These are phyloP conservation scores for Oreonectes daqikongensis DNA, from an alignment of 2,797 vertebrate genomes.

Conservation along the genomic window DNA sequence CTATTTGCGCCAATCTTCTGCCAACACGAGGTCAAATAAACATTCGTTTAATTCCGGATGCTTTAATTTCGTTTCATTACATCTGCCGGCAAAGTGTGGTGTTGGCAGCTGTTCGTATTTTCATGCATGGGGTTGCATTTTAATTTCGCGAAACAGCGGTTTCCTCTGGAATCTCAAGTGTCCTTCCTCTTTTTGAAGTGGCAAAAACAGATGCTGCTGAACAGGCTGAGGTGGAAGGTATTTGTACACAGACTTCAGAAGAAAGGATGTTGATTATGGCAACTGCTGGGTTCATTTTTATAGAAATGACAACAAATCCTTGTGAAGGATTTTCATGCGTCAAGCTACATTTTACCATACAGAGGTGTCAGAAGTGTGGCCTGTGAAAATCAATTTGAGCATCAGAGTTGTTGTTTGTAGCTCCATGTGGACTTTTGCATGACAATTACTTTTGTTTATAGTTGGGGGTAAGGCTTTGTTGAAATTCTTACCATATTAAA, in stretches of 20 bases:
- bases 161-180: slow-evolving; percentile 21
- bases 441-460: background rate
- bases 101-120: slow-evolving; percentile 11
- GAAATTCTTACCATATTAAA: no score
- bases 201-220: slow-evolving; percentile 27
- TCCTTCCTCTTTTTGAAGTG: slow-evolving; percentile 12
- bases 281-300: slow-evolving; percentile 6
- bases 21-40: background rate
- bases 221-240: background rate
- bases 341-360: background rate
- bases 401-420: background rate
- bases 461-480: background rate
- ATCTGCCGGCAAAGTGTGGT: slow-evolving; percentile 8
- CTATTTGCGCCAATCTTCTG: background rate
- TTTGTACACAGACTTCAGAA: slow-evolving; percentile 18
- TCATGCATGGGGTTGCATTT: slow-evolving; percentile 1
- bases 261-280: slow-evolving; percentile 11
- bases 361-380: background rate
- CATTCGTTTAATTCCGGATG: background rate
- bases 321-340: background rate
- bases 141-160: background rate
- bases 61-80: slow-evolving; percentile 20
- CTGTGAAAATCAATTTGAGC: background rate
- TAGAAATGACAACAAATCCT: no score
- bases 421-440: no score